Evolutionary conservation across 2,113 vertebrate genomes (phyloP).

Genomic region (Crotalus horridus): DNA sequence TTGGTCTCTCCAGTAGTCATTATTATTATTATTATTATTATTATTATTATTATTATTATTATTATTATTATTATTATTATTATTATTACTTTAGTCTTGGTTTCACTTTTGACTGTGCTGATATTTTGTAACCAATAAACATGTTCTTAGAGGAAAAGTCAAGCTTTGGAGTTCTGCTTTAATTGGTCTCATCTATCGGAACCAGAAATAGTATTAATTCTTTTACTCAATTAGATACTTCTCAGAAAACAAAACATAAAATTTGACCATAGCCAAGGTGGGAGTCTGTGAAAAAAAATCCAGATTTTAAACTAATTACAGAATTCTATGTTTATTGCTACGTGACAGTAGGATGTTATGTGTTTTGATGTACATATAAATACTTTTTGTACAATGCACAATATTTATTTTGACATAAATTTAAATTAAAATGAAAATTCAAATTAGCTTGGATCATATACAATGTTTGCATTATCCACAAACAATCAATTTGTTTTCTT

Average conservation of each 20-base stretch:
- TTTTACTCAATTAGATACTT: background rate
- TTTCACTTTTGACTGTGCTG: too few species aligned
- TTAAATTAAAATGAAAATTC: background rate
- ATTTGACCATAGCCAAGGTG: slow-evolving; percentile 19
- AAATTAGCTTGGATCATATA: background rate
- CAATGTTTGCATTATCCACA: background rate
- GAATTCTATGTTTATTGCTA: slow-evolving; percentile 14
- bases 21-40: too few species aligned
- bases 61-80: too few species aligned
- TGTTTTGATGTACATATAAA: slow-evolving; percentile 18
- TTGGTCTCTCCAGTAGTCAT: too few species aligned
- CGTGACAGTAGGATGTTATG: background rate
- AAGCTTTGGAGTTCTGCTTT: too few species aligned
- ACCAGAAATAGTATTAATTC: background rate
- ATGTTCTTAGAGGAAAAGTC: too few species aligned
- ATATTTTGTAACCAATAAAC: too few species aligned
- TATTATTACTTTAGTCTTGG: too few species aligned
- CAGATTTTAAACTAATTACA: slow-evolving; percentile 24
- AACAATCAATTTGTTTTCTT: slow-evolving; percentile 1
- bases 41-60: too few species aligned
- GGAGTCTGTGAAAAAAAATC: background rate
- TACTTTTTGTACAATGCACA: background rate
- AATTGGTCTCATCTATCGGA: too few species aligned
- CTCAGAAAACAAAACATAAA: slow-evolving; percentile 11
- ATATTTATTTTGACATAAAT: background rate